Evolutionary conservation across 1,140 invertebrate genomes (phyloP), one percentile per base, ranked within the genome.

Genomic region (Bombus impatiens): DNA sequence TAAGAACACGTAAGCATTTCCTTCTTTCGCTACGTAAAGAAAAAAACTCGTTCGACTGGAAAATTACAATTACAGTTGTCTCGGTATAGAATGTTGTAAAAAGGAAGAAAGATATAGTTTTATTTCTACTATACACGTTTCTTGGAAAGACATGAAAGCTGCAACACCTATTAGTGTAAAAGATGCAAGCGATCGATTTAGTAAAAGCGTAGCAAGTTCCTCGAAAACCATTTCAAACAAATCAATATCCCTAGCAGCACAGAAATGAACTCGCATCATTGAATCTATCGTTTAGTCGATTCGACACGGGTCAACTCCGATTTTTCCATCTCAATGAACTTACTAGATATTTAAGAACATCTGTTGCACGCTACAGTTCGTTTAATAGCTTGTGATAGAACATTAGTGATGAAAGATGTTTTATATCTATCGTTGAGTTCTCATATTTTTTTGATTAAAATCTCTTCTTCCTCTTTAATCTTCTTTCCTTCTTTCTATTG

Each of bases 171-270:
- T 77, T 77, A 68, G 9, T 28, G 42, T 67, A 67, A 83, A 77
- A 83, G 32, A 77, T 83, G 75, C 40, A 83, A 59, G 32, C 18
- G 35, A 84, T 84, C 74, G 74, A 78, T 77, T 32, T 37, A 53
- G 47, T n/a, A n/a, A 25, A 9, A 57, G 67, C 15, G 44, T 32
- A 42, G 57, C n/a, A 32, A 62, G 3, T 81, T 80, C 78, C 35
- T 53, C 70, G 68, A 67, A 85, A 53, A 74, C 78, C 68, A 74
- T 72, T 62, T 9, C 40, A 32, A 42, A 47, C 44, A 79, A 68
- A 62, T 81, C 78, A 71, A 81, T 86, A 75, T 42, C 35, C 40
- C 47, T 10, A 40, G 28, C 53, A 32, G 32, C 15, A 25, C 13
- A 62, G 53, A 78, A 76, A 82, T 65, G 62, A 59, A 47, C 57